These are phyloP conservation scores for Alexandromys fortis DNA, from an alignment of 2,113 vertebrate genomes.

Conservation along the genomic window DNA sequence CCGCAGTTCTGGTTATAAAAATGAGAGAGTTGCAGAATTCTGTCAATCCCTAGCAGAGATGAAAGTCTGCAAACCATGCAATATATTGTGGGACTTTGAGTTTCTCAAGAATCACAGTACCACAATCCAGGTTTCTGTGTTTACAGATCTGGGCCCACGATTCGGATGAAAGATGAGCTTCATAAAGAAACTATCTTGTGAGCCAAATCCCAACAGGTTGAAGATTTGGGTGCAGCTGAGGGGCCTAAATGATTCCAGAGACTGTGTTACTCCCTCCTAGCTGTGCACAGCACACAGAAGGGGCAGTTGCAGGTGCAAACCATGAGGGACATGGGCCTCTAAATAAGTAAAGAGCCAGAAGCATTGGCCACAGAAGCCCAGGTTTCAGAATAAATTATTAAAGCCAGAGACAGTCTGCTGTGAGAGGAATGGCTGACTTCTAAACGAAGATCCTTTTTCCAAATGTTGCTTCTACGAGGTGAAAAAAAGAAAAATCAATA, in stretches of 20 bases:
- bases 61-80: constrained; percentile 21
- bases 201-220: constrained; percentile 23
- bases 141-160: neutral
- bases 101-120: neutral
- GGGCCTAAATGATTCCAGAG: constrained; percentile 38
- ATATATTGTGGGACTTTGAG: neutral
- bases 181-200: neutral
- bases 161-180: constrained; percentile 57
- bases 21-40: neutral
- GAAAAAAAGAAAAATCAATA: constrained; percentile 49
- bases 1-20: neutral
- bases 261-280: constrained; percentile 38
- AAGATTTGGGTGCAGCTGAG: constrained; percentile 4
- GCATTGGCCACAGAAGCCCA: neutral
- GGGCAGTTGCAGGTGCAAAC: constrained; percentile 39
- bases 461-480: constrained; percentile 54
- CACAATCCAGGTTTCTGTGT: constrained; percentile 5
- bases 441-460: constrained; percentile 62
- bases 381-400: constrained; percentile 78
- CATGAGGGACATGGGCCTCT: constrained; percentile 56
- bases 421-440: constrained; percentile 50
- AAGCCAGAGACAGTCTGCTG: constrained; percentile 46
- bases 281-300: constrained; percentile 2
- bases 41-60: neutral
- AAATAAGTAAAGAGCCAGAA: constrained; percentile 67